Percentiles rank a stretch among this genome's conserved stretches.
Conservation (phyloP, 2,113 vertebrate species). For the Oryzias woworae region DNA sequence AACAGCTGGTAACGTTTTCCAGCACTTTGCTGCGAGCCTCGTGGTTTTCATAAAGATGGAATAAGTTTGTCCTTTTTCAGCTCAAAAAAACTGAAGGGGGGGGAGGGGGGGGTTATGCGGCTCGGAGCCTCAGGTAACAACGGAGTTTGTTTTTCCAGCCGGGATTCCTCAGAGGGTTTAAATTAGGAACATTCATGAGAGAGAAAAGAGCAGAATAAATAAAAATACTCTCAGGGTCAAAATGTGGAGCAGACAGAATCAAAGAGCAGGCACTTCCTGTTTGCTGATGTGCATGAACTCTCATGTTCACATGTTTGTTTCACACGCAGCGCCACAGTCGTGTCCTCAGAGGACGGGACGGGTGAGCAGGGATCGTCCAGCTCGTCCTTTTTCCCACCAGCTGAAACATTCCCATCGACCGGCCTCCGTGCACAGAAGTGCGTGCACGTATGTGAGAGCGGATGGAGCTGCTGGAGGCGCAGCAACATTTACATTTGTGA, state of each 20-base stretch:
- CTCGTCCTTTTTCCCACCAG: constrained; percentile 54
- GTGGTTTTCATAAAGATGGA: constrained; percentile 5
- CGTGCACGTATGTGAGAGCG: constrained; percentile 10
- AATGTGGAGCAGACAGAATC: constrained; percentile 5
- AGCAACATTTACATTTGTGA: constrained; percentile 47
- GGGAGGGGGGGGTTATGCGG: not conserved
- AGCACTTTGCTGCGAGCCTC: not conserved
- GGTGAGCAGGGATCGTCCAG: constrained; percentile 23
- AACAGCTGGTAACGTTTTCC: not conserved
- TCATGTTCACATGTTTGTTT: constrained; percentile 26
- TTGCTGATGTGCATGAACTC: constrained; percentile 8
- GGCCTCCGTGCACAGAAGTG: not conserved
- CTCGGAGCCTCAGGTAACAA: constrained; percentile 1
- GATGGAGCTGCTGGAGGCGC: constrained; percentile 12
- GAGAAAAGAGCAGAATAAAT: not conserved
- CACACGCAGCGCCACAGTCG: constrained; percentile 8
- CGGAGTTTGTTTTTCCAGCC: not conserved
- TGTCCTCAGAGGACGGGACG: constrained; percentile 19
- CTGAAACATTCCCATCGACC: constrained; percentile 32
- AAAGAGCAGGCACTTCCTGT: constrained; percentile 11
- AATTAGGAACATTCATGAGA: not conserved
- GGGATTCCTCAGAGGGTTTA: not conserved
- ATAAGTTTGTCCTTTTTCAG: not conserved
- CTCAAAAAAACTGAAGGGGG: not conserved
- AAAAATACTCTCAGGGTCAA: not conserved